phyloP scores from a whole-genome alignment of 2,888 invertebrate genomes.

The Macrophya alboannulata region DNA sequence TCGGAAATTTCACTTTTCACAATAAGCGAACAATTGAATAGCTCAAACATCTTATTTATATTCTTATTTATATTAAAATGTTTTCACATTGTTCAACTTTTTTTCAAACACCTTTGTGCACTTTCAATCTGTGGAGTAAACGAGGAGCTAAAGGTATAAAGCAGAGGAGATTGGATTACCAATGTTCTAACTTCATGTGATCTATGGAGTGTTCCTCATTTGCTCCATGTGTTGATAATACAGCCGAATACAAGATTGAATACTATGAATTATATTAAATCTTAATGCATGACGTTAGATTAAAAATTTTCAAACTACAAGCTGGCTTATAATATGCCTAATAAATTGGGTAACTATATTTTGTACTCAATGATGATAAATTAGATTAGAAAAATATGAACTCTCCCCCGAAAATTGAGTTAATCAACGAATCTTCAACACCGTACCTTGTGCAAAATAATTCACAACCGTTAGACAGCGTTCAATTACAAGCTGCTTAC shows the following conservation, averaged over 20 bases:
- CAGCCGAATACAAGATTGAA: background rate
- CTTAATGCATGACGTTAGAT: background rate
- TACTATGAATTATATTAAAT: background rate
- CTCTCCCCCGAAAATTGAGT: constrained; percentile 73
- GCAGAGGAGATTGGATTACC: background rate
- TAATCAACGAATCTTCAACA: constrained; percentile 69
- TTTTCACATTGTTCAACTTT: background rate
- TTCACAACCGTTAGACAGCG: constrained; percentile 76
- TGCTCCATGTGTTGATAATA: background rate
- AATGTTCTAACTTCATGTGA: background rate
- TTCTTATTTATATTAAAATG: background rate
- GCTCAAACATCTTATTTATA: background rate
- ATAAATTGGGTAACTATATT: background rate
- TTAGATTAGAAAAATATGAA: constrained; percentile 23
- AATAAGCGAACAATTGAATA: background rate
- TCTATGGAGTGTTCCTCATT: background rate
- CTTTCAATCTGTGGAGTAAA: background rate
- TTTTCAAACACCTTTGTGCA: background rate
- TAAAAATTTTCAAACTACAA: background rate
- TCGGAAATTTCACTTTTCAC: background rate
- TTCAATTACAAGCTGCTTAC: constrained; percentile 74
- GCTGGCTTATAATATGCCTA: background rate
- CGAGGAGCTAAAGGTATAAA: background rate
- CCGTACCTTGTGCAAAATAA: constrained; percentile 74
- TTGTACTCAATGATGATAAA: background rate